Evolutionary conservation across 2,888 invertebrate genomes (phyloP).

Genomic region (Ganaspis brasiliensis): DNA sequence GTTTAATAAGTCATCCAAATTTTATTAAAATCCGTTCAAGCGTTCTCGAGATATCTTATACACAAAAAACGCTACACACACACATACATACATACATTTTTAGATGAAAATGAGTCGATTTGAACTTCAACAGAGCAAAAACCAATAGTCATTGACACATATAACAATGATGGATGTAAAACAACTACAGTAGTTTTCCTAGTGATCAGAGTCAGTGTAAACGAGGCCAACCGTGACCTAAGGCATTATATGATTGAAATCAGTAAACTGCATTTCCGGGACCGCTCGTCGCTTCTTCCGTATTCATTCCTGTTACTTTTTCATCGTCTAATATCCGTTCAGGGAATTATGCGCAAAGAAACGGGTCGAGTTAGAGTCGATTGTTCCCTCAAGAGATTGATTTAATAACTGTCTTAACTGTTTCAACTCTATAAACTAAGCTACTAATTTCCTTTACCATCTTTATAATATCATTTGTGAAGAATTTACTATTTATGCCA

Average conservation of each 20-base stretch:
- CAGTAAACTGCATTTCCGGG: conserved; percentile 25
- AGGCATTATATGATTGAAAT: conserved; percentile 5
- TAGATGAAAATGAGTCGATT: too few species aligned
- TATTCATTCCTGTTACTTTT: neutral
- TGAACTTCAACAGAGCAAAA: conserved; percentile 3
- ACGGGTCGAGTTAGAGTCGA: conserved; percentile 7
- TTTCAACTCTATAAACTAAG: neutral
- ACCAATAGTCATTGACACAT: conserved; percentile 36
- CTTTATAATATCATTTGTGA: too few species aligned
- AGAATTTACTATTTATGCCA: too few species aligned
- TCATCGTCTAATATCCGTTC: conserved; percentile 10
- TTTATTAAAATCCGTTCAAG: too few species aligned
- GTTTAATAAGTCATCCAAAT: too few species aligned
- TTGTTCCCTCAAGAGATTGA: neutral
- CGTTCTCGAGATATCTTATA: too few species aligned
- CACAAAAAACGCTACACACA: too few species aligned
- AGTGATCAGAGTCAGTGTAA: neutral
- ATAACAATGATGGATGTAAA: conserved; percentile 4
- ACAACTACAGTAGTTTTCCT: neutral
- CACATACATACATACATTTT: too few species aligned
- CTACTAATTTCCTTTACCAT: neutral
- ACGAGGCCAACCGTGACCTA: conserved; percentile 39
- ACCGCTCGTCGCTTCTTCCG: conserved; percentile 19
- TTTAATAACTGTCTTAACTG: conserved; percentile 20
- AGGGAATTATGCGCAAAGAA: conserved; percentile 15